Conservation (phyloP, 2,113 vertebrate genomes). For the Mormyrus iriodes region DNA sequence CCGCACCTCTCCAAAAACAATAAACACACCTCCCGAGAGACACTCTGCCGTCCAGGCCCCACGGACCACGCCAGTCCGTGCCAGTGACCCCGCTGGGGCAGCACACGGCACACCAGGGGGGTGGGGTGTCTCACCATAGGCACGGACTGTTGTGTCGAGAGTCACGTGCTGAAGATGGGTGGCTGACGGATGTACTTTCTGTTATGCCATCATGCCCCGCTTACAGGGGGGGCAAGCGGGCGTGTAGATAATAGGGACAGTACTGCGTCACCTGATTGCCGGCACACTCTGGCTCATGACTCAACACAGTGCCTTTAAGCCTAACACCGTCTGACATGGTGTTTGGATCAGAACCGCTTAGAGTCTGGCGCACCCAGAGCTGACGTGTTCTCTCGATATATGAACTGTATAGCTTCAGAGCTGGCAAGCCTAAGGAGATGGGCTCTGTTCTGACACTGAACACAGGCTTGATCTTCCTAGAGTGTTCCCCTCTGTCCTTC, state of each 20-base stretch:
- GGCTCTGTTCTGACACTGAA: neutral
- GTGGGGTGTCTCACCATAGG: neutral
- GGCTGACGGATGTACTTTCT: neutral
- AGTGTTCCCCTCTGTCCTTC: neutral
- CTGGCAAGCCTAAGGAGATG: neutral
- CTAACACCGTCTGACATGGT: neutral
- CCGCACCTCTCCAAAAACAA: slow-evolving; percentile 48
- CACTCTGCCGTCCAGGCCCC: slow-evolving; percentile 31
- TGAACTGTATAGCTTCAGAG: neutral
- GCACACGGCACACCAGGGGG: neutral
- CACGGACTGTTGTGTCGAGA: neutral
- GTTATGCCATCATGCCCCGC: neutral
- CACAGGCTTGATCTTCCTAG: neutral
- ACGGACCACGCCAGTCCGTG: neutral
- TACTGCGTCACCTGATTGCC: neutral
- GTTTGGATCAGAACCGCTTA: neutral
- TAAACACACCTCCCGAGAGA: slow-evolving; percentile 42
- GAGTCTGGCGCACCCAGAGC: neutral
- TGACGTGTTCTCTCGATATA: neutral
- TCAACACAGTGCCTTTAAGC: neutral
- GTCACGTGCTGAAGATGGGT: neutral
- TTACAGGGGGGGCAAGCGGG: neutral
- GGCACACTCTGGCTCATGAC: no score
- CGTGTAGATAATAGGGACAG: neutral
- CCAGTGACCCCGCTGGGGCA: neutral